Base-by-base conservation (phyloP, 2,797 vertebrate species). In the Gallinago solitaria region DNA sequence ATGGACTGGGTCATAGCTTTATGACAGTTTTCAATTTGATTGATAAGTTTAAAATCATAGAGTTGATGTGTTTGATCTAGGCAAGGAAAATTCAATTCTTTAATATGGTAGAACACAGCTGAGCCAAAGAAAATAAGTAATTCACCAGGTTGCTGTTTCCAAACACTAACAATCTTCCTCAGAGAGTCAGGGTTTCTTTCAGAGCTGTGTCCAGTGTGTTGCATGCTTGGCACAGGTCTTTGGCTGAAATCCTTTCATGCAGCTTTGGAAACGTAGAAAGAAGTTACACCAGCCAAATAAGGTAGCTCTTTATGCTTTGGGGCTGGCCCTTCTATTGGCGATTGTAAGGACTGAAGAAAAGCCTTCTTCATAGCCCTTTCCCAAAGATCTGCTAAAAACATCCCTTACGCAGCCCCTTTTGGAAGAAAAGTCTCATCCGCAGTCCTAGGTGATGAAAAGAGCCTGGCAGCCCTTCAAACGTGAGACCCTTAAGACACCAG, bases 301-400 rank as follows among this genome's bases (percentile, higher is more conserved):
- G 11, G 45, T 3, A 48, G 9, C 7, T 70, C 27, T 65, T 91
- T 47, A 47, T 54, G 32, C 32, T 50, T 70, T 19, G 16, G 10
- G 43, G 5, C 20, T 67, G 14, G 51, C 20, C 24, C 3, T 69
- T 51, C 13, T 8, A 4, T 59, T 2, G 1, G 7, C 1, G 1
- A 79, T 21, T 16, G 3, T 37, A 48, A 63, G 19, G 57, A 50
- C 33, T 77, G 65, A 69, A 21, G 8, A 83, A 74, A 69, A 18
- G 7, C 32, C 18, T 35, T 61, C 39, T 79, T 73, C 54, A 45
- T 33, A 61, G n/a, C 20, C 19, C 33, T 81, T 85, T 53, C 59
- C 21, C 73, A 60, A 76, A 37, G 28, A 70, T 13, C 17, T 71
- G 19, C 41, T 68, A 43, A 91, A 93, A 79, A 41, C 2, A 33